Conservation (phyloP, 2,797 vertebrate species). For the Lacerta viridis region DNA sequence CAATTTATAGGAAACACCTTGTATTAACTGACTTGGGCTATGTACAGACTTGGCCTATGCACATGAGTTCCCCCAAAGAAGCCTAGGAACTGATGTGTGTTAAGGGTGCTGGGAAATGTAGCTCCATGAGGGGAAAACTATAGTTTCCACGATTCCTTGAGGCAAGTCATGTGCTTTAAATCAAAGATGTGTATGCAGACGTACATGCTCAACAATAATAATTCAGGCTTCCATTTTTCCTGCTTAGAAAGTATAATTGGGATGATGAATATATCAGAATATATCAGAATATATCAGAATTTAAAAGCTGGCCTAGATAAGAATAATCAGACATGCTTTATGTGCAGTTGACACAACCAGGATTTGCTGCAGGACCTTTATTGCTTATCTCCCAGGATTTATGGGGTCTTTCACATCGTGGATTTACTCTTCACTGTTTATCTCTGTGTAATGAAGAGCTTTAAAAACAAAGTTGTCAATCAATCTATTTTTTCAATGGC, state of each 20-base stretch:
- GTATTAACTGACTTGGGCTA: background rate
- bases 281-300: background rate
- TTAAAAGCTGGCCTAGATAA: slow-evolving; percentile 34
- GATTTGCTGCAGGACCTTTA: slow-evolving; percentile 8
- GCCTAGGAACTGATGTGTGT: too few relatives aligned
- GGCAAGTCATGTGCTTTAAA: too few relatives aligned
- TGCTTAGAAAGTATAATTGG: background rate
- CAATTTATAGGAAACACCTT: background rate
- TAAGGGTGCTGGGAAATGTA: too few relatives aligned
- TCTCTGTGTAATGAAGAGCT: slow-evolving; percentile 52
- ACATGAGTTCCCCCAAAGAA: too few relatives aligned
- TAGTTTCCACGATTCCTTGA: too few relatives aligned
- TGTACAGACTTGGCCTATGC: too few relatives aligned
- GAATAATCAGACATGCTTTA: background rate
- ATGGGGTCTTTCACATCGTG: slow-evolving; percentile 19
- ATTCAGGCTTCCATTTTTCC: background rate
- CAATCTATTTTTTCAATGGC: slow-evolving; percentile 22
- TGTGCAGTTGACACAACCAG: slow-evolving; percentile 18
- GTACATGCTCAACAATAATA: background rate
- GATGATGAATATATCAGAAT: background rate
- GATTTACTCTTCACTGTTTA: slow-evolving; percentile 48
- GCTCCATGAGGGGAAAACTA: too few relatives aligned
- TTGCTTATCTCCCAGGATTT: slow-evolving; percentile 39
- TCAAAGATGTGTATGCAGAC: too few relatives aligned
- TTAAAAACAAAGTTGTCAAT: slow-evolving; percentile 52